These are phyloP conservation scores for Trachythela sp. DNA, from an alignment of 64 coral and sea anemone species.

Conservation along the genomic window DNA sequence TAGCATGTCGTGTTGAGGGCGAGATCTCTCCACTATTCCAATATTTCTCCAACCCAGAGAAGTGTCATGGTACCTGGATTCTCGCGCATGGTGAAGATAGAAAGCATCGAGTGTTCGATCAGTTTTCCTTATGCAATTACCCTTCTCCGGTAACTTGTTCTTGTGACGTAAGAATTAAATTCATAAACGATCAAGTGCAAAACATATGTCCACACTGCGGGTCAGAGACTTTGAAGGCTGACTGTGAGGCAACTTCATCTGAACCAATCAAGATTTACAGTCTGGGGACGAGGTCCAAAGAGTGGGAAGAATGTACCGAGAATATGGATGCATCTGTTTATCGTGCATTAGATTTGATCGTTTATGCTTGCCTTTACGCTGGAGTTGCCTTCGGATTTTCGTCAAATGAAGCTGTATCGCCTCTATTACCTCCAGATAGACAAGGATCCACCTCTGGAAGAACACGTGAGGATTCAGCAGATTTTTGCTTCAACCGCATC, in stretches of 20 bases:
- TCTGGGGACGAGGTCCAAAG: not conserved
- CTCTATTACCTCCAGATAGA: not conserved
- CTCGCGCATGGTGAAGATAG: not conserved
- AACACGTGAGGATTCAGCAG: not conserved
- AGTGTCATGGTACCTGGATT: not conserved
- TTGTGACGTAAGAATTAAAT: not conserved
- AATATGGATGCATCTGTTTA: not conserved
- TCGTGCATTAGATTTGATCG: constrained; percentile 6
- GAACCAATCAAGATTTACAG: not conserved
- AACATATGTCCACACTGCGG: not conserved
- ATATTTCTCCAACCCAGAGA: not conserved
- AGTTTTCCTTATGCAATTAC: not conserved
- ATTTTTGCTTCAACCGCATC: not conserved
- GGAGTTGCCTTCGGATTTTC: not conserved
- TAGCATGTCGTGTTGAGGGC: not conserved
- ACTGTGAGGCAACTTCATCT: not conserved
- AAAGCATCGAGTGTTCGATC: not conserved
- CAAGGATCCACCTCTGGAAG: not conserved
- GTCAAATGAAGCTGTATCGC: not conserved
- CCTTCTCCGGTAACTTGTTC: not conserved
- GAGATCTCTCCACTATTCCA: not conserved
- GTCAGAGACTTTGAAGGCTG: not conserved
- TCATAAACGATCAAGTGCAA: not conserved
- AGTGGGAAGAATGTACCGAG: not conserved
- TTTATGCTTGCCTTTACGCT: constrained; percentile 9